Evolutionary conservation across 2,113 vertebrate species (phyloP).

Genomic region (Petromus typicus): DNA sequence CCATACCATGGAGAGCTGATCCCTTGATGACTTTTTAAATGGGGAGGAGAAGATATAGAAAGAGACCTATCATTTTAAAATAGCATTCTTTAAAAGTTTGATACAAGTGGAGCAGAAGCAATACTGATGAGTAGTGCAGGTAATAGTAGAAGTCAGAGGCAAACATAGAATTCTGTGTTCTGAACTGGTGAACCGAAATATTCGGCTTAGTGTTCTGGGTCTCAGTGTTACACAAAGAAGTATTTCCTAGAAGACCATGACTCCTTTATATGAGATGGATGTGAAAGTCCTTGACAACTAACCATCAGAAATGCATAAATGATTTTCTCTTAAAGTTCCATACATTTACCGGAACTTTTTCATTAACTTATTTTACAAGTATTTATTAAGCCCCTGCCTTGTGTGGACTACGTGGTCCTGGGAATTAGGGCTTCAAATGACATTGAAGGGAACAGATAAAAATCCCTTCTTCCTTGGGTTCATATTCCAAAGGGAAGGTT

Average conservation of each 20-base stretch:
- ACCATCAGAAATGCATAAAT: background rate
- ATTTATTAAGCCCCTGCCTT: background rate
- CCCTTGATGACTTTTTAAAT: conserved; percentile 62
- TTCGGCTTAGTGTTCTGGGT: conserved; percentile 45
- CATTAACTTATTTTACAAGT: conserved; percentile 17
- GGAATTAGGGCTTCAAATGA: background rate
- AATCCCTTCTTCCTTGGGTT: background rate
- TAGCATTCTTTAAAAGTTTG: conserved; percentile 56
- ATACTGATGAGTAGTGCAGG: conserved; percentile 15
- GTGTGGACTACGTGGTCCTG: background rate
- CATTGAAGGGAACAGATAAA: background rate
- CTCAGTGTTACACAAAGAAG: background rate
- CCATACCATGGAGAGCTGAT: conserved; percentile 29
- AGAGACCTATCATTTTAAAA: conserved; percentile 56
- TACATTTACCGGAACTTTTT: background rate
- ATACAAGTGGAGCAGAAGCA: conserved; percentile 27
- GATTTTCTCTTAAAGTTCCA: background rate
- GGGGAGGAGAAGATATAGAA: conserved; percentile 51
- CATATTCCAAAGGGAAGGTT: background rate
- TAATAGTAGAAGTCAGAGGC: conserved; percentile 22
- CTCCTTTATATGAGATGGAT: background rate
- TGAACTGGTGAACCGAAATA: background rate
- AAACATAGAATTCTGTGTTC: conserved; percentile 49
- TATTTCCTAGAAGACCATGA: conserved; percentile 31
- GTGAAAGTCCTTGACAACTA: conserved; percentile 3